Evolutionary conservation across 2,888 invertebrate species (phyloP).

Genomic region (Loripinus fragilis): DNA sequence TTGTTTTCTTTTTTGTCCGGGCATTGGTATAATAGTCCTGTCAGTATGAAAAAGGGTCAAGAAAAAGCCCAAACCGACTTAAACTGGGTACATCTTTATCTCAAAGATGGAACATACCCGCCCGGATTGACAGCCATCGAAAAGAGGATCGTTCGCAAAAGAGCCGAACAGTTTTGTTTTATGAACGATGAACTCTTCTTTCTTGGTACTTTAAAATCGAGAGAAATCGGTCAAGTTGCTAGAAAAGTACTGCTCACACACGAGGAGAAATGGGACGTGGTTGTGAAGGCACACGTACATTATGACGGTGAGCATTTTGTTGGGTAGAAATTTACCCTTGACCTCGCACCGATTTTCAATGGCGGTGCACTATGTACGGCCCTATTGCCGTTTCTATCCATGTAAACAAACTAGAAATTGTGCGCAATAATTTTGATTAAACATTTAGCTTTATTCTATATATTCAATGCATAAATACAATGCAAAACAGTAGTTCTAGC

Average conservation of each 20-base stretch:
- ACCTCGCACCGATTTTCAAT: constrained; percentile 30
- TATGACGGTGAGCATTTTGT: constrained; percentile 43
- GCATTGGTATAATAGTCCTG: not conserved
- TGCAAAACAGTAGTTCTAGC: too few relatives aligned
- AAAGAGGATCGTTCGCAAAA: constrained; percentile 61
- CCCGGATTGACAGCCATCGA: constrained; percentile 51
- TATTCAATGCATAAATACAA: too few relatives aligned
- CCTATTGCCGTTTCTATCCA: not conserved
- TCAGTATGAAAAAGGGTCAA: constrained; percentile 21
- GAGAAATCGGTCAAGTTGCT: constrained; percentile 44
- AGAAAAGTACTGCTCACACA: constrained; percentile 51
- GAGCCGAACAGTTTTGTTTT: constrained; percentile 62
- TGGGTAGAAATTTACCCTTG: constrained; percentile 9
- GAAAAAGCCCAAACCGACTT: constrained; percentile 51
- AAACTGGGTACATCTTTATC: constrained; percentile 52
- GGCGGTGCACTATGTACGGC: constrained; percentile 25
- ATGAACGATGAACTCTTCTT: constrained; percentile 52
- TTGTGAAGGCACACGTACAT: constrained; percentile 40
- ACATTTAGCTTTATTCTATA: too few relatives aligned
- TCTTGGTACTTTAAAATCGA: constrained; percentile 53
- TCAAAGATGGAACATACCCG: constrained; percentile 54
- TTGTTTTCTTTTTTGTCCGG: not conserved
- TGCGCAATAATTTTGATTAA: too few relatives aligned
- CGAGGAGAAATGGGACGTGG: constrained; percentile 42
- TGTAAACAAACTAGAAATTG: constrained; percentile 12